A percentile compares a stretch with the other conserved stretches of the same genome.
phyloP scores from a whole-genome alignment of 2,113 vertebrate species.

The Cebidichthys violaceus region DNA sequence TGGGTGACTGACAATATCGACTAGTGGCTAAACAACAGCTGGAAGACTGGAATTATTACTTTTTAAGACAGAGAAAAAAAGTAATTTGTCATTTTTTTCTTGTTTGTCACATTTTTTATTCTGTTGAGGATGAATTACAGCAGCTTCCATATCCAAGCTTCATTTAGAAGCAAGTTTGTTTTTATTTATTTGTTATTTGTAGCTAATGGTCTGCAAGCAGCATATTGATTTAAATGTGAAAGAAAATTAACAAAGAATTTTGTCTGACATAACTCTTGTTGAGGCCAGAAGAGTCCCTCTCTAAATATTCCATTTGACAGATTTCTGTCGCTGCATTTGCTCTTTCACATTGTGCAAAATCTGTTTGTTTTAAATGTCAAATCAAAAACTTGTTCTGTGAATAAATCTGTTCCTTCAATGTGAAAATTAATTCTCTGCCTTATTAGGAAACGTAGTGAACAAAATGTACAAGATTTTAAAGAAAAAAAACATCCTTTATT shows the following conservation, averaged over 20 bases:
- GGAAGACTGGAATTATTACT: no score
- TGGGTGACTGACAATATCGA: no score
- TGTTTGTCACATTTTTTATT: neutral
- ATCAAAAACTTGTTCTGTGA: conserved; percentile 37
- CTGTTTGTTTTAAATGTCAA: neutral
- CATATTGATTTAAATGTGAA: neutral
- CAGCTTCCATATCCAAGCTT: neutral
- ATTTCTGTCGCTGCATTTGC: neutral
- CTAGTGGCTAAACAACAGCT: neutral
- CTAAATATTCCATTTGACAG: no score
- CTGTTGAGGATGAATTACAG: neutral
- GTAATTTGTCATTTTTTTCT: no score
- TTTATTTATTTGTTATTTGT: neutral
- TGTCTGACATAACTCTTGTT: neutral
- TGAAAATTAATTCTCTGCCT: neutral
- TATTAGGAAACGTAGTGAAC: neutral
- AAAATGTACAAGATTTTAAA: conserved; percentile 25
- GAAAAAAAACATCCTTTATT: conserved; percentile 81
- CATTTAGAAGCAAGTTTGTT: neutral
- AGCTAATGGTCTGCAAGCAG: neutral
- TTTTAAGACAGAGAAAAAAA: no score
- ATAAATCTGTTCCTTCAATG: conserved; percentile 48
- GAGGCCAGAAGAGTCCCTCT: neutral
- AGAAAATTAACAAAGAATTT: neutral
- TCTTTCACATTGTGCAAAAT: conserved; percentile 10